Evolutionary conservation across 2,797 vertebrate species (phyloP).

Genomic region (Sebastes taczanowskii): DNA sequence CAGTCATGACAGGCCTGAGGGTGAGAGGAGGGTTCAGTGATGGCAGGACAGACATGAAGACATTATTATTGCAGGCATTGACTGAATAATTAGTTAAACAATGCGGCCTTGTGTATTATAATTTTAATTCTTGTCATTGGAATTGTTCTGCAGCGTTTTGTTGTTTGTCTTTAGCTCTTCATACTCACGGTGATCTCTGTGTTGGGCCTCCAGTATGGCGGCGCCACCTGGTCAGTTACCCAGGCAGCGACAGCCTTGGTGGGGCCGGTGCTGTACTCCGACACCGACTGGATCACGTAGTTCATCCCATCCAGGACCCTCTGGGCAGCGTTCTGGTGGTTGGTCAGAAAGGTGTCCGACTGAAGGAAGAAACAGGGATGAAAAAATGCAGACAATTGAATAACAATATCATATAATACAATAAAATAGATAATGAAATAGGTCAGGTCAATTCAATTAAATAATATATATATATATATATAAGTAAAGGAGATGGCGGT

Average conservation of each 20-base stretch:
- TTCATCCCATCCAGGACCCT: slow-evolving; percentile 86
- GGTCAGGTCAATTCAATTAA: too few relatives aligned
- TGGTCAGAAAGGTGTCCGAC: slow-evolving; percentile 80
- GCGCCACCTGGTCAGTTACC: slow-evolving; percentile 88
- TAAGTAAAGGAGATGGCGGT: too few relatives aligned
- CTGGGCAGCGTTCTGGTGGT: slow-evolving; percentile 87
- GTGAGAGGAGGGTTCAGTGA: background rate
- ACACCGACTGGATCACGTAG: slow-evolving; percentile 84
- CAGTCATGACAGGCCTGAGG: slow-evolving; percentile 82
- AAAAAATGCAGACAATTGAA: background rate
- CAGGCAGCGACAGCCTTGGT: slow-evolving; percentile 84
- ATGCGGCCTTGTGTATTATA: background rate
- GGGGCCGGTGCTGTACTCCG: slow-evolving; percentile 85
- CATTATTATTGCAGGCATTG: background rate
- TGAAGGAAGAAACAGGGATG: slow-evolving; percentile 26
- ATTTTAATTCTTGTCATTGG: background rate
- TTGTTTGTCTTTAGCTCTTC: background rate
- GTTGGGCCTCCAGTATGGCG: slow-evolving; percentile 87
- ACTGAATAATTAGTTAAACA: background rate
- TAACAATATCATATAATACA: too few relatives aligned
- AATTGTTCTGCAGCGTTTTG: background rate
- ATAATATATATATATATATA: too few relatives aligned
- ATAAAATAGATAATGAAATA: too few relatives aligned
- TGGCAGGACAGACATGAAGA: background rate
- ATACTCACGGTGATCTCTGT: slow-evolving; percentile 82